A percentile compares a stretch with the other conserved stretches of the same genome.
phyloP scores from a whole-genome alignment of 2,113 vertebrate species.

The Sapayoa aenigma region DNA sequence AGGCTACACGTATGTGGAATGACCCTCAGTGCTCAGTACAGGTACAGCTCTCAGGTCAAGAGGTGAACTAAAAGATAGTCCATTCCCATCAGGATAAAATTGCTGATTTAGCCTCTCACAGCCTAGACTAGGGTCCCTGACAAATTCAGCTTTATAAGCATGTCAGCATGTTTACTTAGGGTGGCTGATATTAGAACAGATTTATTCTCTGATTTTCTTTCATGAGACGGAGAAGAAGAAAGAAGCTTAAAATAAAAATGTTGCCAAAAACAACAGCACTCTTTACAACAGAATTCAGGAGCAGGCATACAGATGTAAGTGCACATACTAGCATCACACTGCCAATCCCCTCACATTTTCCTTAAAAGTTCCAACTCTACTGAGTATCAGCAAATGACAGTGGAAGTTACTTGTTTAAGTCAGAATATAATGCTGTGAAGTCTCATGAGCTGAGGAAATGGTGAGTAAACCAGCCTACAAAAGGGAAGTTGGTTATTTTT shows the following conservation, averaged over 20 bases:
- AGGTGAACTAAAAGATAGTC: not conserved
- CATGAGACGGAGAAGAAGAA: not conserved
- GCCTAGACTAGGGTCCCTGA: not conserved
- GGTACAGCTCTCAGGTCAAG: not conserved
- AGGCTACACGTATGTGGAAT: not conserved
- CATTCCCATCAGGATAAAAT: not conserved
- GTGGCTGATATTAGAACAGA: not conserved
- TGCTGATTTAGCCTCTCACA: fast-evolving
- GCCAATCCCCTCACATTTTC: not conserved
- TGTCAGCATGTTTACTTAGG: not conserved
- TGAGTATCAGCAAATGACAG: not conserved
- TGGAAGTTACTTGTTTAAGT: not conserved
- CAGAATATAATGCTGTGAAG: not conserved
- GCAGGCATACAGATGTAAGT: not conserved
- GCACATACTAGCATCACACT: not conserved
- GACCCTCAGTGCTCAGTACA: not conserved
- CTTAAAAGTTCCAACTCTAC: not conserved
- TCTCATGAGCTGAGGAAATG: not conserved
- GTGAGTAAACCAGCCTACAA: not conserved
- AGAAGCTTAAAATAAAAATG: not conserved
- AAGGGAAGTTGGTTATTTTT: conserved; percentile 43
- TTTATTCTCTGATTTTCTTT: not conserved
- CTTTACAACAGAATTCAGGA: not conserved
- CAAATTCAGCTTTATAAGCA: not conserved
- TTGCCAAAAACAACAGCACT: not conserved